A percentile compares a stretch with the other conserved stretches of the same genome.
Evolutionary conservation across 2,888 invertebrate species (phyloP).

Genomic region (Drosophila pegasa): DNA sequence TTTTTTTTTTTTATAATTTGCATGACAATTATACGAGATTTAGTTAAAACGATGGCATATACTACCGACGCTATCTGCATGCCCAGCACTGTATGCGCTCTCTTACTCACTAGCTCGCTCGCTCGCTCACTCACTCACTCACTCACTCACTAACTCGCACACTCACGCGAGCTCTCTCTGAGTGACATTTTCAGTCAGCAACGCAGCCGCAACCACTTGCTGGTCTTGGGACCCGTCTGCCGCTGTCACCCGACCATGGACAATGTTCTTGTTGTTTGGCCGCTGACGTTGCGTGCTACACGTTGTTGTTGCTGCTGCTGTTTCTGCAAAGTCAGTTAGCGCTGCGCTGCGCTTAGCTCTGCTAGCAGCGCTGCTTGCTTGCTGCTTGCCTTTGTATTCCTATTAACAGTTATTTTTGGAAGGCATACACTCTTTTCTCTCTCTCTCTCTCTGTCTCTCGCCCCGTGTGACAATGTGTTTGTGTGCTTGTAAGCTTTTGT

Average conservation of each 20-base stretch:
- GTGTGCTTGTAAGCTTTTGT: slow-evolving; percentile 47
- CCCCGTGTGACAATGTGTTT: neutral
- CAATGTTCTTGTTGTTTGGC: slow-evolving; percentile 63
- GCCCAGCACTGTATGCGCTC: neutral
- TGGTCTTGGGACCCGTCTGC: slow-evolving; percentile 27
- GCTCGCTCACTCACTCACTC: slow-evolving; percentile 4
- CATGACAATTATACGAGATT: too few relatives aligned
- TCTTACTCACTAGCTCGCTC: neutral
- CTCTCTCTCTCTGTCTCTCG: neutral
- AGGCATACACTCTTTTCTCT: slow-evolving; percentile 30
- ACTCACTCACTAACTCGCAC: slow-evolving; percentile 4
- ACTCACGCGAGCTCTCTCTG: slow-evolving; percentile 16
- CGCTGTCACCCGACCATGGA: slow-evolving; percentile 66
- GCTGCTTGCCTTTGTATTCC: slow-evolving; percentile 38
- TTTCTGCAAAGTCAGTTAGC: slow-evolving; percentile 8
- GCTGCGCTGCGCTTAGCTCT: slow-evolving; percentile 14
- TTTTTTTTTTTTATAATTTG: neutral
- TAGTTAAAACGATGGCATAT: neutral
- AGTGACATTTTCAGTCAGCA: slow-evolving; percentile 16
- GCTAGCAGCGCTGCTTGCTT: slow-evolving; percentile 10
- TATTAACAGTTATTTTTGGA: slow-evolving; percentile 76
- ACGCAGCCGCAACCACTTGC: slow-evolving; percentile 50
- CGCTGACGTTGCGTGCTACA: slow-evolving; percentile 12
- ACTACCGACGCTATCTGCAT: neutral
- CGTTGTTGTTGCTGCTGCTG: neutral